Base-by-base conservation (phyloP, 2,888 invertebrate genomes). In the Sabellastarte sp. region DNA sequence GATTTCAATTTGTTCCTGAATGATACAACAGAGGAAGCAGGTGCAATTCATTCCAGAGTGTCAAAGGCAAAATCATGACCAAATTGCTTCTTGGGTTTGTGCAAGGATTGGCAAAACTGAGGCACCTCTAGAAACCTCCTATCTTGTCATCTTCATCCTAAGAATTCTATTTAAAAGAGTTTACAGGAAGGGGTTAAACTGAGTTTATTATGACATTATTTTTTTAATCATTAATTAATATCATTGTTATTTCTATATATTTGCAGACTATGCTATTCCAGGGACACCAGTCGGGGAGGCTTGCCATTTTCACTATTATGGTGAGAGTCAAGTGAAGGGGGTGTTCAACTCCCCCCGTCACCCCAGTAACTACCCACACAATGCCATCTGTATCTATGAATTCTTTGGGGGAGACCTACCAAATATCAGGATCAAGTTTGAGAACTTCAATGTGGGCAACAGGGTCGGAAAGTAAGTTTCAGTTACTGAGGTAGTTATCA, bases 251-350 rank as follows among this genome's bases (percentile, higher is more conserved):
- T n/a, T n/a, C n/a, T n/a, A n/a, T n/a, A n/a, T n/a, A n/a, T n/a
- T 87, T 78, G 84, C 88, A 88, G 95, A 95, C 86, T 95, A 94
- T 84, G 91, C 91, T 74, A 93, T 96, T 79, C 94, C 95, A 60
- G 96, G 96, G 57, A 95, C 95, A 0, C 92, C 95, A 30, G 92
- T 95, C 30, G 93, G 94, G 3, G 92, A 93, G 77, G 90, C 77
- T 55, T 97, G 96, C 84, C 90, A 90, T 67, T 97, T 96, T 84
- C 91, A 93, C 15, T 97, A 96, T 86, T 89, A 80, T 68, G 80
- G 77, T 57, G 70, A 73, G 3, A 60, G 63, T 4, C 51, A 31
- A 10, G 76, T 77, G 15, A 66, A 69, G n/a, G 85, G 85, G 1
- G 74, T 73, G 31, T 92, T 96, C 84, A 97, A 97, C 86, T 95